Conservation (phyloP, 2,888 invertebrate species). For the Chaetogeoica ovagalla region DNA sequence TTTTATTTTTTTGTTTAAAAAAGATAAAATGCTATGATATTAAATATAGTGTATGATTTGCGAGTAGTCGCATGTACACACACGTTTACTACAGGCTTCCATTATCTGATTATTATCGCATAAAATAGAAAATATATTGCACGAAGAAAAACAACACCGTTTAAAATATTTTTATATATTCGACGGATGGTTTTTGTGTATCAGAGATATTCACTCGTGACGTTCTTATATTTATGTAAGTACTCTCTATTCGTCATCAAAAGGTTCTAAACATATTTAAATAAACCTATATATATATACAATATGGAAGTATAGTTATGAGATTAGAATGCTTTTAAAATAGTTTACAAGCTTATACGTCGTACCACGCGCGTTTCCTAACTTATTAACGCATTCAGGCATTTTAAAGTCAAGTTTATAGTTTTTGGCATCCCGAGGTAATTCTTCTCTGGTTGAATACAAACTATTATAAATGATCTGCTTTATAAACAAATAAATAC, state of each 20-base stretch:
- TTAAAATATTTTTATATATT: conserved; percentile 5
- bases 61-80: neutral
- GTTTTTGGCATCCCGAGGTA: too few species aligned
- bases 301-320: too few species aligned
- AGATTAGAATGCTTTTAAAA: too few species aligned
- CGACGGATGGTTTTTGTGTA: neutral
- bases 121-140: conserved; percentile 17
- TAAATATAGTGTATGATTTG: conserved; percentile 5
- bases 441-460: too few species aligned
- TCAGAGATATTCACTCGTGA: neutral
- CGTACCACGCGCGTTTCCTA: too few species aligned
- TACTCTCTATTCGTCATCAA: neutral
- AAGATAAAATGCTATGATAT: neutral
- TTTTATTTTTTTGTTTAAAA: conserved; percentile 6
- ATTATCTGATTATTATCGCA: conserved; percentile 8
- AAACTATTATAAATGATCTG: too few species aligned
- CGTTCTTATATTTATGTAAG: neutral
- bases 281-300: neutral
- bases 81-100: neutral
- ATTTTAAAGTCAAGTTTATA: too few species aligned
- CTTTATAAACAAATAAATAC: too few species aligned
- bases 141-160: conserved; percentile 8
- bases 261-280: neutral
- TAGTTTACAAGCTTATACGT: too few species aligned
- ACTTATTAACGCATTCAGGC: too few species aligned